Percentiles rank a stretch among this genome's conserved stretches.
These are phyloP conservation scores for Dolichotis patagonum DNA, from an alignment of 2,113 vertebrate genomes.

Conservation along the genomic window DNA sequence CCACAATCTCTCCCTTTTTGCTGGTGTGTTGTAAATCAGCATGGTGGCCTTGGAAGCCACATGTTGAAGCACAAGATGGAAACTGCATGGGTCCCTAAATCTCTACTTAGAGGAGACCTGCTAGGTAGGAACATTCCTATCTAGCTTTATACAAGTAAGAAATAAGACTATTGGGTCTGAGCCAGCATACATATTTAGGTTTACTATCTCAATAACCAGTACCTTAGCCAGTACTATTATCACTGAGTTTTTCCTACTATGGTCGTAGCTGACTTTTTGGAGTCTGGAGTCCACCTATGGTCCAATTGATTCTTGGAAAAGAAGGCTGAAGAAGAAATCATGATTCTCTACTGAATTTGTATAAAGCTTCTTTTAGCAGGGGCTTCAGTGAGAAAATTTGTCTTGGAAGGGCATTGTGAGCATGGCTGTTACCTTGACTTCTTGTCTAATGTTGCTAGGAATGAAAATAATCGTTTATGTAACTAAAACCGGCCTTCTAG, in stretches of 20 bases:
- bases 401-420: background rate
- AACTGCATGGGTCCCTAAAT: background rate
- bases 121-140: background rate
- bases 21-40: background rate
- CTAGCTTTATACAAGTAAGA: background rate
- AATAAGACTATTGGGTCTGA: background rate
- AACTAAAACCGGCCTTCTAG: background rate
- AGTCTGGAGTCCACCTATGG: background rate
- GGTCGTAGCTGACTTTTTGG: background rate
- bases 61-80: background rate
- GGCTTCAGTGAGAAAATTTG: background rate
- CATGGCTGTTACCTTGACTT: background rate
- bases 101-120: background rate
- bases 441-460: background rate
- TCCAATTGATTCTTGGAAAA: background rate
- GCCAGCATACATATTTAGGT: background rate
- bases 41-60: background rate
- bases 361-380: background rate
- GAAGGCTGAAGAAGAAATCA: background rate
- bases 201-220: background rate
- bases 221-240: background rate
- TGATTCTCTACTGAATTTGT: background rate
- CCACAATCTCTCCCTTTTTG: background rate
- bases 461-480: background rate
- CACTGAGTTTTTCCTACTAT: background rate